These are phyloP conservation scores for Triplophysa dalaica DNA, from an alignment of 2,113 vertebrate species.

Conservation along the genomic window DNA sequence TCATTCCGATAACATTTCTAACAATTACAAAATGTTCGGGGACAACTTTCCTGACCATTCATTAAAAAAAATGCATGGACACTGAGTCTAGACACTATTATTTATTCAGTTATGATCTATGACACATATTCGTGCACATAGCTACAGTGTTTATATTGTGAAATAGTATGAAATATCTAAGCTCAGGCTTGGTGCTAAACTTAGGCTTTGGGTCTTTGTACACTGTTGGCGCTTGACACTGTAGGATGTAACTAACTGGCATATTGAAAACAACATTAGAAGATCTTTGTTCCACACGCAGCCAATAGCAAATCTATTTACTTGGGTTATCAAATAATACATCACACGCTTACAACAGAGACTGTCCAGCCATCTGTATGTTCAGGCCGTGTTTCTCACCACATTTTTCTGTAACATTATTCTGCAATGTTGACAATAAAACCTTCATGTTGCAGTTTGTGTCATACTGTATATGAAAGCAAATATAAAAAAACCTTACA, in stretches of 20 bases:
- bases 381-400: constrained; percentile 34
- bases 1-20: neutral
- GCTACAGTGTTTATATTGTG: constrained; percentile 22
- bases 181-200: constrained; percentile 28
- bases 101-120: neutral
- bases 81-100: neutral
- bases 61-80: constrained; percentile 45
- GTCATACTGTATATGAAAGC: neutral
- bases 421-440: constrained; percentile 39
- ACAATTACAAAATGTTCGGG: neutral
- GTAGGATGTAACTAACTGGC: constrained; percentile 17
- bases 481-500: no score
- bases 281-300: neutral
- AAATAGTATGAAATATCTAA: constrained; percentile 12
- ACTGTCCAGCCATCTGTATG: constrained; percentile 24
- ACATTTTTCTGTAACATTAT: constrained; percentile 33
- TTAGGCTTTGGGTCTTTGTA: constrained; percentile 14
- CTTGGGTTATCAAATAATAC: constrained; percentile 2
- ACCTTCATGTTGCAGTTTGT: constrained; percentile 33
- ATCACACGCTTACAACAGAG: neutral
- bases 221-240: constrained; percentile 5
- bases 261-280: neutral
- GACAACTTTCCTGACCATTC: constrained; percentile 7
- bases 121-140: neutral
- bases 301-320: neutral